Conservation (phyloP, 2,888 invertebrate genomes). For the Anorthoa munda region DNA sequence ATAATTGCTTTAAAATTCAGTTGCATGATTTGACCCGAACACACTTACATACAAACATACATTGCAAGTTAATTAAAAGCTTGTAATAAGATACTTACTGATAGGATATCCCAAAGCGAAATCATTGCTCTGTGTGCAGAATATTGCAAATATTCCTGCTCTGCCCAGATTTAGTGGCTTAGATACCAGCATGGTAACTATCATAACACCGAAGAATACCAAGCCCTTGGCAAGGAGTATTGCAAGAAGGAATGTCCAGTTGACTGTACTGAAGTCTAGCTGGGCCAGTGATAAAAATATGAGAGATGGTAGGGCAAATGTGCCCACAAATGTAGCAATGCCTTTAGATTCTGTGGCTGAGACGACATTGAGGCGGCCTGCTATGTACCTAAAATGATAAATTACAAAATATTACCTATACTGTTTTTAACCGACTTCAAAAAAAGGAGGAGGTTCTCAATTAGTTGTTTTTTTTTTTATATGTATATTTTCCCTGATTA, state of each 20-base stretch:
- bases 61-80: too few species aligned
- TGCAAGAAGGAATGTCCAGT: constrained; percentile 97
- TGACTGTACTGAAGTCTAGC: constrained; percentile 95
- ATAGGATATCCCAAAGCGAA: constrained; percentile 99
- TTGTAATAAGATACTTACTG: constrained; percentile 92
- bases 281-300: constrained; percentile 97
- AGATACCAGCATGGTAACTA: constrained; percentile 95
- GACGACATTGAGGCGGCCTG: constrained; percentile 96
- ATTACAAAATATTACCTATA: neutral
- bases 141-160: constrained; percentile 98
- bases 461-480: too few species aligned
- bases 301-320: constrained; percentile 97
- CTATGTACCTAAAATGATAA: constrained; percentile 93
- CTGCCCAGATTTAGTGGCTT: constrained; percentile 95
- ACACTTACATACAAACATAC: too few species aligned
- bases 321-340: constrained; percentile 97
- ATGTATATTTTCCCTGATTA: too few species aligned
- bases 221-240: constrained; percentile 96
- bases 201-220: constrained; percentile 95
- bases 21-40: too few species aligned
- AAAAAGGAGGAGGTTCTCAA: too few species aligned
- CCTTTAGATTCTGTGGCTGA: constrained; percentile 96
- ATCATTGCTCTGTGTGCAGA: constrained; percentile 99
- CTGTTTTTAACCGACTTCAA: too few species aligned
- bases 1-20: too few species aligned